Evolutionary conservation across 2,888 invertebrate genomes (phyloP).

Genomic region (Eucera pruinosa): DNA sequence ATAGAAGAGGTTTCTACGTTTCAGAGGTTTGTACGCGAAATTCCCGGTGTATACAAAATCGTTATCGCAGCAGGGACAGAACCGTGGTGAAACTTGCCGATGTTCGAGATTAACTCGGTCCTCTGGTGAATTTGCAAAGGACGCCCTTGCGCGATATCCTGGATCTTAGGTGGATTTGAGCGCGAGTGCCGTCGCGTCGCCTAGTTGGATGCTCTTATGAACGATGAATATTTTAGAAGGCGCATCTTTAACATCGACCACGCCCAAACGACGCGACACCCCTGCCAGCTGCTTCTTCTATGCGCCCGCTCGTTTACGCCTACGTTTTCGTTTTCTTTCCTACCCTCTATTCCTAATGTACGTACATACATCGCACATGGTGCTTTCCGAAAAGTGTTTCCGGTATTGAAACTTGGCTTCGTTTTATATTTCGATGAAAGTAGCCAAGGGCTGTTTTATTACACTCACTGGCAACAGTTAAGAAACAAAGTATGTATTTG

Average conservation of each 20-base stretch:
- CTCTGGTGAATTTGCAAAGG: slow-evolving; percentile 59
- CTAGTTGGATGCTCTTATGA: slow-evolving; percentile 52
- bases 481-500: too few relatives aligned
- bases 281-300: slow-evolving; percentile 6
- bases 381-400: neutral
- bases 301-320: slow-evolving; percentile 13
- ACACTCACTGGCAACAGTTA: too few relatives aligned
- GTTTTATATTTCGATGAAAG: neutral
- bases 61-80: slow-evolving; percentile 42
- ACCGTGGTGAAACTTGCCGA: slow-evolving; percentile 33
- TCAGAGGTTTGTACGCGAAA: slow-evolving; percentile 25
- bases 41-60: slow-evolving; percentile 45
- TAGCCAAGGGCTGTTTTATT: too few relatives aligned
- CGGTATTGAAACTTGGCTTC: neutral
- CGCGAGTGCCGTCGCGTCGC: neutral
- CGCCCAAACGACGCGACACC: slow-evolving; percentile 28
- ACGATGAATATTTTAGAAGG: slow-evolving; percentile 66
- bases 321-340: neutral
- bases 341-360: too few relatives aligned
- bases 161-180: slow-evolving; percentile 53
- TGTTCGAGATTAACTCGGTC: slow-evolving; percentile 38
- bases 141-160: slow-evolving; percentile 40
- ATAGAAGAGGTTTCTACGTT: slow-evolving; percentile 3
- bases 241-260: slow-evolving; percentile 56
- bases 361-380: too few relatives aligned